Conservation (phyloP, 2,113 vertebrate species). For the Tylochromis polylepis region DNA sequence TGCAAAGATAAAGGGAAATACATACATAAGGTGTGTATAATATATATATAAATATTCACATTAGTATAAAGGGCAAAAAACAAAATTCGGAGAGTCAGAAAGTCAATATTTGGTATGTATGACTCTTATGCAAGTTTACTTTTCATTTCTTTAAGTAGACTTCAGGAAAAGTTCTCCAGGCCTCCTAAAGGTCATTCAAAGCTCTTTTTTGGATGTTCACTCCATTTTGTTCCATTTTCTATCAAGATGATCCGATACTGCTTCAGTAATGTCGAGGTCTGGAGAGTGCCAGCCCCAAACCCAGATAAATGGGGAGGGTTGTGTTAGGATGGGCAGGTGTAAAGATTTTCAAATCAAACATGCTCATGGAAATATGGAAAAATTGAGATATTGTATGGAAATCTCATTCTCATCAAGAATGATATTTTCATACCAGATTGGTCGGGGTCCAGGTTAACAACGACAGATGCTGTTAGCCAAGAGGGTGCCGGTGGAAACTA, state of each 20-base stretch:
- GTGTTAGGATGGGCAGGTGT: background rate
- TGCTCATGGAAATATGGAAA: background rate
- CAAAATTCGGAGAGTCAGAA: background rate
- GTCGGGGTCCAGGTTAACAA: background rate
- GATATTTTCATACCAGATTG: background rate
- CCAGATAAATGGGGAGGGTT: background rate
- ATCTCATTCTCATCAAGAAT: background rate
- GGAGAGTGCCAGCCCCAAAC: background rate
- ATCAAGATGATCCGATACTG: background rate
- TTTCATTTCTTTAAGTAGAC: background rate
- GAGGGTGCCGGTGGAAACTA: background rate
- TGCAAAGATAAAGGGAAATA: background rate
- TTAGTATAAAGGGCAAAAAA: background rate
- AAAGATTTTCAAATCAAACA: background rate
- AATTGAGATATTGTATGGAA: background rate
- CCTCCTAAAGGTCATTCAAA: background rate
- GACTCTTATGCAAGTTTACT: background rate
- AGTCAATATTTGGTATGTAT: background rate
- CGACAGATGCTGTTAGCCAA: background rate
- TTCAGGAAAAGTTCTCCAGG: background rate
- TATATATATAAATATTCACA: background rate
- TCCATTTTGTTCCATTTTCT: background rate
- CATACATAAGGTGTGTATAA: background rate
- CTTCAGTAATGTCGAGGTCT: background rate
- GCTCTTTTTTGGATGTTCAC: background rate